Base-by-base conservation (phyloP, 2,113 vertebrate genomes). In the Himantopus leucocephalus region DNA sequence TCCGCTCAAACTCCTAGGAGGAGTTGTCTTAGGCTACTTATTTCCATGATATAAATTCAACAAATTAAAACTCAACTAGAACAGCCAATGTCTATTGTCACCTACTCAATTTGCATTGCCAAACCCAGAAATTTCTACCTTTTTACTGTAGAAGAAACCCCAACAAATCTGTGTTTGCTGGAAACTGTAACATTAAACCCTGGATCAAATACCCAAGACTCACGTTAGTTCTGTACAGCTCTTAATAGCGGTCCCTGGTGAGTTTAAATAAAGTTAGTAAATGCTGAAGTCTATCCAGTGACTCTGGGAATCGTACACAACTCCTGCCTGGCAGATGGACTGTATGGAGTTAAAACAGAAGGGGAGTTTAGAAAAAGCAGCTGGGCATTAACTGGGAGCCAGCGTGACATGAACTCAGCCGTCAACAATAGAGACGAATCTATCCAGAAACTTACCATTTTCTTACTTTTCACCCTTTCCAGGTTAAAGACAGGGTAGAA, bases 221-320 rank as follows among this genome's bases (percentile, higher is more conserved):
- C 32, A 34, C 18, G 43, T 64, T 86, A 75, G 39, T 43, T 91
- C 60, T 85, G 48, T 74, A 41, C 12, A 81, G 72, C 29, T 72
- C 64, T 84, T 84, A 89, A 41, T 60, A 94, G 48, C 34, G 13
- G 39, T 92, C 39, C 35, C 58, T 71, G 43, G 35, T 63, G 79
- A 78, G 30, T 91, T 94, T 92, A 89, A 80, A 73, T 75, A 30
- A 96, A 89, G 43, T 86, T 60, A 81, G 56, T 56, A 79, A 91
- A 62, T 41, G 56, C 48, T 92, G 80, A 88, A 91, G 14, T 92
- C 72, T 81, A 29, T 91, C 75, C 74, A 78, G 52, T 83, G 82
- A 74, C 68, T 96, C 60, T 60, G 35, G n/a, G 30, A 79, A 86
- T n/a, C 1, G 1, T 37, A 71, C 41, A 43, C 0, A 8, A 18